Evolutionary conservation across 2,113 vertebrate species (phyloP), one percentile per base, ranked within the genome.

Genomic region (Ceuthmochares aereus): DNA sequence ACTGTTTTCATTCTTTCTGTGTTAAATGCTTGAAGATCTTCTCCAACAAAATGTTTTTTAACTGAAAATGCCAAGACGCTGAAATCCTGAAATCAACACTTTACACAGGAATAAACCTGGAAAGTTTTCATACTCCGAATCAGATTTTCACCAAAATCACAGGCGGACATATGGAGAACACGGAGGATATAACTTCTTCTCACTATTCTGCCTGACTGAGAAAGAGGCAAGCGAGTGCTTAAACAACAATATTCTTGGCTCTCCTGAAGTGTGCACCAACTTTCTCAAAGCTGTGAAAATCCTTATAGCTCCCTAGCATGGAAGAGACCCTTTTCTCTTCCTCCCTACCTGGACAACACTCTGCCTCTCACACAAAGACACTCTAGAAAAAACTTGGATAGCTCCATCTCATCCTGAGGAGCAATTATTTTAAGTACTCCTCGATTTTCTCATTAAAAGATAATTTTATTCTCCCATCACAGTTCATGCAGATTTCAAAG

Each of bases 1-100:
- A 55, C 78, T 94, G 88, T 96, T 97, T 94, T 80, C 85, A 74
- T 90, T 90, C 81, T 68, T 75, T 87, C 34, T 23, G 62, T 14
- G 8, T 76, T 87, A 95, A 95, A 74, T 14, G 43, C 62, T 32
- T 49, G 22, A 88, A 96, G 63, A 88, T 83, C 87, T 40, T 85
- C 85, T 90, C 72, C 70, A 94, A 88, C 67, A 83, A 76, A 93
- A 47, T 15, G 66, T 90, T 91, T 92, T 91, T 92, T 37, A 45
- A 9, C n/a, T 87, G 90, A 42, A 95, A 91, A 89, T 40, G 87
- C 78, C 82, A 94, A 94, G 37, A n/a, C 0, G 11, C 29, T 18
- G 5, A 69, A 95, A 93, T 66, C 58, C 29, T 18, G 5, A 69
- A 95, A 93, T 66, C 58, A 40, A 85, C 94, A 90, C 45, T 96